Conservation (phyloP, 2,113 vertebrate species). For the Sisor rabdophorus region DNA sequence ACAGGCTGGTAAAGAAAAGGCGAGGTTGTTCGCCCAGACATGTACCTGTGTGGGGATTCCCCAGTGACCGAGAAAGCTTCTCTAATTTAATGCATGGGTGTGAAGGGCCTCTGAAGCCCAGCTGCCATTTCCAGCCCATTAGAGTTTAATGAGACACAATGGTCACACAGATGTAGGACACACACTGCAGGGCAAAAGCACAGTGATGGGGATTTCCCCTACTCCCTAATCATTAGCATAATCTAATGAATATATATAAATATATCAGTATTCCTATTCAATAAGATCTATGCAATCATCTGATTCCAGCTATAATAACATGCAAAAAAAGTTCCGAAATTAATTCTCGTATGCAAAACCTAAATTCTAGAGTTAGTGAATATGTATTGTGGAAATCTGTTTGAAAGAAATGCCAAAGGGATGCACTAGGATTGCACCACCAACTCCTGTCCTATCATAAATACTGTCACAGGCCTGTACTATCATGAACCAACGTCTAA, state of each 20-base stretch:
- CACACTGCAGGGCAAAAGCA: conserved; percentile 30
- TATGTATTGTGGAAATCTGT: not conserved
- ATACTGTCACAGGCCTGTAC: not conserved
- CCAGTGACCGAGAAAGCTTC: conserved; percentile 29
- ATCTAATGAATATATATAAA: not conserved
- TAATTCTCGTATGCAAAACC: not conserved
- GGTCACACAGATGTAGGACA: conserved; percentile 29
- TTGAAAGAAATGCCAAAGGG: not conserved
- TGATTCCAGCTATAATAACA: not conserved
- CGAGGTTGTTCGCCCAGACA: conserved; percentile 50
- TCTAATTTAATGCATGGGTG: conserved; percentile 30
- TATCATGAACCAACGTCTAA: not conserved
- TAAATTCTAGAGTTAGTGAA: not conserved
- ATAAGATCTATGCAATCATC: not conserved
- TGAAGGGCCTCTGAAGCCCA: conserved; percentile 39
- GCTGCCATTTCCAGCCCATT: conserved; percentile 34
- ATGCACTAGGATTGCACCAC: conserved; percentile 8
- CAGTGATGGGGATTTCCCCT: conserved; percentile 25
- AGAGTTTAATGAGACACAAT: conserved; percentile 39
- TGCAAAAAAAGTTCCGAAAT: not conserved
- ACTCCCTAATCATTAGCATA: conserved; percentile 26
- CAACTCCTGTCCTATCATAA: not conserved
- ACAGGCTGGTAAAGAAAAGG: not conserved
- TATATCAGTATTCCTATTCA: not conserved
- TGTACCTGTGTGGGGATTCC: conserved; percentile 57